phyloP scores from a whole-genome alignment of 2,797 vertebrate species.

The Cygnus olor region DNA sequence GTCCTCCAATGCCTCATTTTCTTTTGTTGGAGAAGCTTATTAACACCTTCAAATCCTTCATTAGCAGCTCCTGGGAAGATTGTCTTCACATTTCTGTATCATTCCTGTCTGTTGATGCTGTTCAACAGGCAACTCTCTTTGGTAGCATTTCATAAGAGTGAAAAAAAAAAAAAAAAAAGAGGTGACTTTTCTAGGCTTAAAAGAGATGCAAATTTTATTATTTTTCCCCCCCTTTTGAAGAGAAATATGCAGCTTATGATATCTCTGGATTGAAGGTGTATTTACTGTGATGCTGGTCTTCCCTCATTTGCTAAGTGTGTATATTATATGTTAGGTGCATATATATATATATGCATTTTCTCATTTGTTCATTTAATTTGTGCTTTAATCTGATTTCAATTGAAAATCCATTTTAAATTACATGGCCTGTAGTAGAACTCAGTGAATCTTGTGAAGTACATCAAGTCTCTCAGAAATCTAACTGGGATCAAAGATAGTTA shows the following conservation, averaged over 20 bases:
- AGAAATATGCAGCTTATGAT: neutral
- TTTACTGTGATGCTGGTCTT: neutral
- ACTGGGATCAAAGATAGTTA: neutral
- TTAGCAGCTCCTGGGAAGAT: neutral
- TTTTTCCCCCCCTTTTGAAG: too few species aligned
- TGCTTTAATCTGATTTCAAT: neutral
- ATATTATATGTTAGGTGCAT: neutral
- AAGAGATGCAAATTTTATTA: fast-evolving
- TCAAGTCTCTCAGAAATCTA: neutral
- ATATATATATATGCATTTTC: neutral
- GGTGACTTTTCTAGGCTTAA: neutral
- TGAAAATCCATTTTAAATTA: neutral
- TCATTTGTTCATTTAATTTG: neutral
- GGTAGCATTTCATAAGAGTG: neutral
- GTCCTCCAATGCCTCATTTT: neutral
- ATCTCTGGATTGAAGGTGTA: neutral
- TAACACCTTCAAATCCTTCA: neutral
- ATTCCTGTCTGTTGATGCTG: neutral
- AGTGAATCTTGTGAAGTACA: neutral
- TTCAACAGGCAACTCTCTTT: neutral
- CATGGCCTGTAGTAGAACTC: neutral
- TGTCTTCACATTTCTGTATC: neutral
- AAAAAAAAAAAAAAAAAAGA: neutral
- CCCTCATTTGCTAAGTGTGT: neutral
- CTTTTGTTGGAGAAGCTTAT: neutral